Conservation (phyloP, 2,113 vertebrate species). For the Myotis lucifugus region DNA sequence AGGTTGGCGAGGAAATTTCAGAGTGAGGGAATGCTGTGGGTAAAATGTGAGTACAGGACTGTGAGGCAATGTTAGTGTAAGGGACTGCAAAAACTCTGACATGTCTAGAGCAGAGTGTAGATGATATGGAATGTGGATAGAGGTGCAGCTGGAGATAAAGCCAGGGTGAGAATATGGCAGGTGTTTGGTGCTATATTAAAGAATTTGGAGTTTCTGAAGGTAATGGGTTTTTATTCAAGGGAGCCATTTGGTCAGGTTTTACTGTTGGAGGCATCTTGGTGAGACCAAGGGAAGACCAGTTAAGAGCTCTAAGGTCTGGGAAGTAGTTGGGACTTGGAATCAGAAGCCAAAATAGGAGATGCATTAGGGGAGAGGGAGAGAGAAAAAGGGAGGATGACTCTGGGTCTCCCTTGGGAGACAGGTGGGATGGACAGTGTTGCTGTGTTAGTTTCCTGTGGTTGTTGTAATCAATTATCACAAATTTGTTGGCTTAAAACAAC, state of each 20-base stretch:
- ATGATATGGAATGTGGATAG: neutral
- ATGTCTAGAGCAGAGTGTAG: neutral
- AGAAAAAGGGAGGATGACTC: neutral
- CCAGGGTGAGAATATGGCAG: neutral
- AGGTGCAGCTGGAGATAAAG: neutral
- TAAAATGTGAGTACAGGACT: neutral
- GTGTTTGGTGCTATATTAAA: neutral
- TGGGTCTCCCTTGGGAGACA: neutral
- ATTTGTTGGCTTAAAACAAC: neutral
- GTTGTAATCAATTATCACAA: neutral
- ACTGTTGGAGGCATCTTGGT: neutral
- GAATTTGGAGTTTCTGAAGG: neutral
- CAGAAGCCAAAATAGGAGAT: neutral
- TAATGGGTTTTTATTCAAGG: neutral
- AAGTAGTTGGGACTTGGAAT: neutral
- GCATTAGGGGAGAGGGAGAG: neutral
- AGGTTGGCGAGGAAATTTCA: neutral
- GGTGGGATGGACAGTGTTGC: neutral
- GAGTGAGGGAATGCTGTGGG: neutral
- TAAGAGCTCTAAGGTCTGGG: neutral
- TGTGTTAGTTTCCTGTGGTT: neutral
- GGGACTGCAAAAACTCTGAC: neutral
- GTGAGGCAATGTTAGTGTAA: neutral
- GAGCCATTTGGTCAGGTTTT: neutral
- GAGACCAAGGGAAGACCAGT: too few relatives aligned